Evolutionary conservation across 2,113 vertebrate genomes (phyloP), one percentile per base, ranked within the genome.

Genomic region (Zosterops lateralis): DNA sequence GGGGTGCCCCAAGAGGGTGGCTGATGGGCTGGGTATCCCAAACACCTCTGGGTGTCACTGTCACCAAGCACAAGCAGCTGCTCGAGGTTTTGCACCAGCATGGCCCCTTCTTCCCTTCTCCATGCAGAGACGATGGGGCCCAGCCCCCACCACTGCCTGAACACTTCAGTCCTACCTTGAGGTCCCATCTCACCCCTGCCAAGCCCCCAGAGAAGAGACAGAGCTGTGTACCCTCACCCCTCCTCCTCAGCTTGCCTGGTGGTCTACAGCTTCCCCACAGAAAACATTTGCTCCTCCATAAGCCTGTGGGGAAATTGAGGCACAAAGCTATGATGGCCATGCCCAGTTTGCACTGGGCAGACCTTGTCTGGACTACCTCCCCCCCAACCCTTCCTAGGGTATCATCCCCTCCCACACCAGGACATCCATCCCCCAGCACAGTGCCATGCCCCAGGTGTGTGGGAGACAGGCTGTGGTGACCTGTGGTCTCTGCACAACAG

Each of bases 171-270:
- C 19, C 19, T 53, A 14, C 51, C 45, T 44, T 1, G 1, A 84
- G 50, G 29, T 66, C 36, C 31, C 4, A 14, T 19, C 21, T 51
- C 5, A 17, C 5, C 25, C 9, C 14, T 0, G 0, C 28, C 57
- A 75, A 71, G 18, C 2, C n/a, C 21, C 32, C 2, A 2, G 14
- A 9, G 20, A 58, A 6, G 19, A 10, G 20, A 47, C 0, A 2
- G 7, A 45, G 28, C 42, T 0, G 0, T 1, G 2, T 10, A 34
- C 14, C 14, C 24, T 29, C 1, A 0, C 12, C 22, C 40, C 11
- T 65, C 44, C n/a, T 60, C 54, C 50, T 32, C 10, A 44, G 22
- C 11, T 82, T 68, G 54, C 42, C 38, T 44, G n/a, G 12, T 12
- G 13, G 18, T 9, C 60, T 57, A 58, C 51, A 84, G 54, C 68